Conservation (phyloP, 1,140 invertebrate species). For the Dreissena polymorpha region DNA sequence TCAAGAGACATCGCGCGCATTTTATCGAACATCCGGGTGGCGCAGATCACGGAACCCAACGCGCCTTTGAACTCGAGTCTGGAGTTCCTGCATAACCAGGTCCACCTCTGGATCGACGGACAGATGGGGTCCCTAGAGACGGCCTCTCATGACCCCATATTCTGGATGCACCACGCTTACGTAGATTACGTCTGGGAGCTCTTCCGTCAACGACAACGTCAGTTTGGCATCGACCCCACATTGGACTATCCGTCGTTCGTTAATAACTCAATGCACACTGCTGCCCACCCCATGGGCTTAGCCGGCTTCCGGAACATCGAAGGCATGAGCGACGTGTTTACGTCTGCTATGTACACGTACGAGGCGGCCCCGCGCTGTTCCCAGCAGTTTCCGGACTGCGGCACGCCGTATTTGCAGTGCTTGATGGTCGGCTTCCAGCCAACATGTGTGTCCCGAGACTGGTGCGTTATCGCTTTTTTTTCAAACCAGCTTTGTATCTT, state of each 20-base stretch:
- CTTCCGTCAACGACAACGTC: conserved; percentile 65
- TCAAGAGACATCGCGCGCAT: conserved; percentile 60
- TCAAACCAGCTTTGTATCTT: too few species aligned
- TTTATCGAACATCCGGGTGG: conserved; percentile 52
- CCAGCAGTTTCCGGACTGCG: conserved; percentile 55
- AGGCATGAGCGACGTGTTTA: conserved; percentile 61
- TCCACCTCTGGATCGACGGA: conserved; percentile 73
- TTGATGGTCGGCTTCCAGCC: conserved; percentile 12
- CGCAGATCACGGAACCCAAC: conserved; percentile 68
- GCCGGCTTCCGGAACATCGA: conserved; percentile 51
- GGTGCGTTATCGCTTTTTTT: neutral
- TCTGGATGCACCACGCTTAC: conserved; percentile 79
- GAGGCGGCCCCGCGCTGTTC: conserved; percentile 66
- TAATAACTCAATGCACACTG: conserved; percentile 45
- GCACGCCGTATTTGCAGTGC: conserved; percentile 61
- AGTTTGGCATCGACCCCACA: conserved; percentile 53
- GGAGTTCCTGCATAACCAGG: conserved; percentile 69
- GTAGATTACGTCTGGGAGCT: conserved; percentile 74
- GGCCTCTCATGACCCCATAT: conserved; percentile 76
- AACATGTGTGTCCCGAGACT: conserved; percentile 54
- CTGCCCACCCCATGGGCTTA: conserved; percentile 43
- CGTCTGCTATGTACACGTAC: conserved; percentile 62
- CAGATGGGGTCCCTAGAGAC: conserved; percentile 71
- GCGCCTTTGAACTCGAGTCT: conserved; percentile 57
- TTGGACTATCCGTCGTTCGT: conserved; percentile 49